Percentiles rank a stretch among this genome's conserved stretches.
Evolutionary conservation across 2,888 invertebrate species (phyloP).

Genomic region (Ferdinandea cuprea): DNA sequence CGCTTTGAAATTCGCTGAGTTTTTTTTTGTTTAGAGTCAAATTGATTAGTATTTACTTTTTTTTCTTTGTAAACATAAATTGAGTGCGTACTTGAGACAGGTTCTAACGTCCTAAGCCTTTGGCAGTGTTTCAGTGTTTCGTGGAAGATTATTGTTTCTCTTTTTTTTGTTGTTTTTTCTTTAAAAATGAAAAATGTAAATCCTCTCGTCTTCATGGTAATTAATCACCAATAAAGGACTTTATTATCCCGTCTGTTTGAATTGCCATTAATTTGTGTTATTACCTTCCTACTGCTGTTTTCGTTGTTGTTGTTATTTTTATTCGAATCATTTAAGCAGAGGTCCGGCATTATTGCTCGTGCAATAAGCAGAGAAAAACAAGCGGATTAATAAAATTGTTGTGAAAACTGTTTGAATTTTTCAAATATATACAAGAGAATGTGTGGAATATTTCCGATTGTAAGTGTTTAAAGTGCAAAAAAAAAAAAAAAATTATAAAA

Average conservation of each 20-base stretch:
- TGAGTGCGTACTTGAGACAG: neutral
- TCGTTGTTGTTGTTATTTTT: no score
- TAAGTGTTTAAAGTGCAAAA: constrained; percentile 15
- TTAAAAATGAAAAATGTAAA: constrained; percentile 7
- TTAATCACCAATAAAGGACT: constrained; percentile 54
- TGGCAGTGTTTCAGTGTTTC: neutral
- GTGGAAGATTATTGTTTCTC: neutral
- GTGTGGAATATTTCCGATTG: constrained; percentile 36
- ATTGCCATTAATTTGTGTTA: constrained; percentile 3
- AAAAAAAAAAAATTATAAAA: no score
- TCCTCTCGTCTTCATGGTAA: constrained; percentile 29
- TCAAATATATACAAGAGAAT: neutral
- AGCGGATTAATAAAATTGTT: constrained; percentile 51
- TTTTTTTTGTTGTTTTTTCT: constrained; percentile 5
- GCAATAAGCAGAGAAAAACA: constrained; percentile 18
- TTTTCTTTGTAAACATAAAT: neutral
- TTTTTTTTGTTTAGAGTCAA: neutral
- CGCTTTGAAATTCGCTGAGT: neutral
- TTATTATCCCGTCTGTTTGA: constrained; percentile 11
- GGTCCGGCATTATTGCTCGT: constrained; percentile 47
- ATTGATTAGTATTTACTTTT: neutral
- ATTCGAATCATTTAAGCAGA: constrained; percentile 7
- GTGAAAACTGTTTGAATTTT: constrained; percentile 24
- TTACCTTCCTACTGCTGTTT: no score
- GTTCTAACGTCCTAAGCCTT: neutral